phyloP scores from a whole-genome alignment of 2,888 invertebrate genomes.

The Nezara viridula region DNA sequence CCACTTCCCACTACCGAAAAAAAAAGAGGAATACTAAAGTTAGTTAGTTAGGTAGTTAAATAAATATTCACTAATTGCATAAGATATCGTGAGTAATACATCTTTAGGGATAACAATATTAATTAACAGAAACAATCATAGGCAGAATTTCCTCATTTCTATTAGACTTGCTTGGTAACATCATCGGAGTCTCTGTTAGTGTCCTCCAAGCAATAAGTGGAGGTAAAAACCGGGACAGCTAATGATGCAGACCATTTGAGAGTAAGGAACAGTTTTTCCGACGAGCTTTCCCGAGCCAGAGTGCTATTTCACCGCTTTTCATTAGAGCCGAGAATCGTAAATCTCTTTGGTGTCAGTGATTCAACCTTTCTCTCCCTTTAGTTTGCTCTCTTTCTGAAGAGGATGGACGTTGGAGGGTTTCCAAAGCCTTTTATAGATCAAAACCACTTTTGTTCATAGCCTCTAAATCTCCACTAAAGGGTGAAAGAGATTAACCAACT shows the following conservation, averaged over 20 bases:
- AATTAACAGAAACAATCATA: too few species aligned
- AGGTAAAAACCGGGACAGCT: neutral
- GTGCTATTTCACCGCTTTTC: conserved; percentile 19
- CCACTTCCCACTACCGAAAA: too few species aligned
- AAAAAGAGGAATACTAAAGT: too few species aligned
- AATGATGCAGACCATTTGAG: conserved; percentile 23
- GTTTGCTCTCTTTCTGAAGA: conserved; percentile 26
- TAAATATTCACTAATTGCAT: too few species aligned
- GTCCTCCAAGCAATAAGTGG: neutral
- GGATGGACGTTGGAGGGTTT: conserved; percentile 28
- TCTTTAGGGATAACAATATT: too few species aligned
- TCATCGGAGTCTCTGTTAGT: neutral
- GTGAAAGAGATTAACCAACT: neutral
- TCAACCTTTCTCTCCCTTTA: neutral
- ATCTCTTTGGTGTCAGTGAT: conserved; percentile 24
- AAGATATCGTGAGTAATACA: too few species aligned
- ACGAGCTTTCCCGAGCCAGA: conserved; percentile 5
- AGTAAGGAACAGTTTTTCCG: conserved; percentile 16
- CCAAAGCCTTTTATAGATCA: neutral
- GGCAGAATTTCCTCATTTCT: too few species aligned
- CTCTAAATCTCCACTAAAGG: neutral
- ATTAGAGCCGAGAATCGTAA: neutral
- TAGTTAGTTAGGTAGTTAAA: too few species aligned
- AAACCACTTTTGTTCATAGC: neutral
- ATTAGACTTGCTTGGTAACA: too few species aligned